phyloP scores from a whole-genome alignment of 2,797 vertebrate genomes.

The Amblyraja radiata region DNA sequence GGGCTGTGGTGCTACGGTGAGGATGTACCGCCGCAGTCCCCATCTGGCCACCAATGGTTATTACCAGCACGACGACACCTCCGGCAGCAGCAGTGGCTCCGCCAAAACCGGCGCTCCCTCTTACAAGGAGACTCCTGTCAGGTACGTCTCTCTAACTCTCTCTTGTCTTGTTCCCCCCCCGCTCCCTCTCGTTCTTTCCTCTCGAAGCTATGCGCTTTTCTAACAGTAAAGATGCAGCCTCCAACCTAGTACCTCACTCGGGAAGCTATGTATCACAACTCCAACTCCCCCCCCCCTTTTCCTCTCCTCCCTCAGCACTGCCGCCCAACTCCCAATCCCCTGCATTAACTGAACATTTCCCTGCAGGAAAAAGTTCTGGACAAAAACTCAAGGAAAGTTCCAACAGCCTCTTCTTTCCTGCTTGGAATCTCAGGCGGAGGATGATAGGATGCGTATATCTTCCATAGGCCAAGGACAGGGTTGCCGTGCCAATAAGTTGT shows the following conservation, averaged over 20 bases:
- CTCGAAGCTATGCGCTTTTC: not conserved
- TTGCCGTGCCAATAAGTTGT: too few species aligned
- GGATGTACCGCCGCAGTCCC: not conserved
- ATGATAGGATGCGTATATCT: not conserved
- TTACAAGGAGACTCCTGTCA: constrained; percentile 8
- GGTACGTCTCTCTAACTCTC: not conserved
- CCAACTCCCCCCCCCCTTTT: not conserved
- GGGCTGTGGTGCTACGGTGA: not conserved
- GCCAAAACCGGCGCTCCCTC: not conserved
- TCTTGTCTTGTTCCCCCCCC: too few species aligned
- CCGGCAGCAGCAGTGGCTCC: constrained; percentile 7
- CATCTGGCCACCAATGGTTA: too few species aligned
- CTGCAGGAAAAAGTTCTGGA: not conserved
- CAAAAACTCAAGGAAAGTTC: not conserved
- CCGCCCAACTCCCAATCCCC: too few species aligned
- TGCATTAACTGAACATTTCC: not conserved
- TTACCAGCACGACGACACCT: constrained; percentile 8
- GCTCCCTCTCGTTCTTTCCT: too few species aligned
- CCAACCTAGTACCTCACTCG: too few species aligned
- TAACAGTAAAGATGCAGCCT: not conserved
- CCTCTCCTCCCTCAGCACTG: too few species aligned
- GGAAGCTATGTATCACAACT: too few species aligned
- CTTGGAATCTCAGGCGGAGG: not conserved
- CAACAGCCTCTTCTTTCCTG: not conserved
- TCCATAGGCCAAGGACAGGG: too few species aligned